Conservation (phyloP, 2,113 vertebrate species). For the Accipiter cooperii region DNA sequence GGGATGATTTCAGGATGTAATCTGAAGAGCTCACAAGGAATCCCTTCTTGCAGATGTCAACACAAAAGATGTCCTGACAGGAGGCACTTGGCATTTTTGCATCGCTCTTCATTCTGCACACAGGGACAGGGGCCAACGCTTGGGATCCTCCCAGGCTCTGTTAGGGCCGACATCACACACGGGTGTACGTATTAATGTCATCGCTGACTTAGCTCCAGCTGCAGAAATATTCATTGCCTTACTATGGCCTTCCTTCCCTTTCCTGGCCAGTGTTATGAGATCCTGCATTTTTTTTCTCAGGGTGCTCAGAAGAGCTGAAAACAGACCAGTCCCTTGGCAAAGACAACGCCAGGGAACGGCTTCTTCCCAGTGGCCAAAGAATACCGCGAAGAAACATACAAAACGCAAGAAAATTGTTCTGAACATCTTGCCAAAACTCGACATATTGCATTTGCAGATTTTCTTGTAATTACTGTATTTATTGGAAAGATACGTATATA, state of each 20-base stretch:
- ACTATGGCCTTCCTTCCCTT: not conserved
- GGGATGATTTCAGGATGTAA: not conserved
- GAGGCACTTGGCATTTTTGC: not conserved
- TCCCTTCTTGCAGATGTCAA: not conserved
- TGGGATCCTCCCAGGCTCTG: not conserved
- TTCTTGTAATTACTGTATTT: not conserved
- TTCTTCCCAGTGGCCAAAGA: not conserved
- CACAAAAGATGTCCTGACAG: not conserved
- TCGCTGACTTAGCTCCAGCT: not conserved
- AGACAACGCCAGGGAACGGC: not conserved
- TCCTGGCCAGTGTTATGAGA: not conserved
- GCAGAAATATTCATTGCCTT: not conserved
- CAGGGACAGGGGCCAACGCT: accelerated
- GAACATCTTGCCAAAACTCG: not conserved
- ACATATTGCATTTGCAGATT: not conserved
- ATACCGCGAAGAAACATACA: not conserved
- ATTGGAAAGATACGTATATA: not conserved
- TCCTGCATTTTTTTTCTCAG: not conserved
- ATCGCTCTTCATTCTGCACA: not conserved
- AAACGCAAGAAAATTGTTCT: not conserved
- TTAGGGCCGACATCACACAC: not conserved
- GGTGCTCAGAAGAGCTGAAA: not conserved
- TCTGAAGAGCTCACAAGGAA: not conserved
- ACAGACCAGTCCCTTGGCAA: not conserved
- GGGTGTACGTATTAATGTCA: not conserved